Conservation (phyloP, 53 echinoderm and acorn worm species). For the Zoroaster sp. region DNA sequence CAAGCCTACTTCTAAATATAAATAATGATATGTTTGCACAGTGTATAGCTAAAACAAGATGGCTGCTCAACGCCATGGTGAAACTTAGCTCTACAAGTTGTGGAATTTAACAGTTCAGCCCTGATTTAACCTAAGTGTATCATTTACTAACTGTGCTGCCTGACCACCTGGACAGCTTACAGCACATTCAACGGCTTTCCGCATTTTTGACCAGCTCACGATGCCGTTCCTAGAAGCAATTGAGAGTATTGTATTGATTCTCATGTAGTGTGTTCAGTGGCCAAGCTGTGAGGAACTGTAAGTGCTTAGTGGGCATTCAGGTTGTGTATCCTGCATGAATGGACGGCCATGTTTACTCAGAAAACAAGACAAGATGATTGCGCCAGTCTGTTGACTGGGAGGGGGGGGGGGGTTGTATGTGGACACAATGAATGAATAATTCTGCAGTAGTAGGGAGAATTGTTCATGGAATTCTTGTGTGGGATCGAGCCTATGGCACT, state of each 20-base stretch:
- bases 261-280: background rate
- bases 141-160: background rate
- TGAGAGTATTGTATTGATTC: slow-evolving; percentile 7
- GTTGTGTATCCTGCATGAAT: background rate
- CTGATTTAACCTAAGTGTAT: background rate
- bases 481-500: background rate
- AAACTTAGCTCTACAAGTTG: background rate
- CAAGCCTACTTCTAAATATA: no score
- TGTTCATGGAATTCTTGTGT: background rate
- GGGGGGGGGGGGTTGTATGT: background rate
- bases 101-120: background rate
- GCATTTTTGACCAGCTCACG: background rate
- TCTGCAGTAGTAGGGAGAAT: background rate
- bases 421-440: background rate
- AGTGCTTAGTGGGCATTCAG: background rate
- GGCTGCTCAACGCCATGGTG: background rate
- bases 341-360: slow-evolving; percentile 43
- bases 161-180: slow-evolving; percentile 26
- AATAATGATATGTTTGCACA: no score
- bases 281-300: background rate
- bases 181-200: background rate
- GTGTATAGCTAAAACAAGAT: slow-evolving; percentile 39
- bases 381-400: background rate
- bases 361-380: slow-evolving; percentile 27
- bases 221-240: background rate